phyloP scores from a whole-genome alignment of 2,888 invertebrate species.

The Oxystoma pomonae region DNA sequence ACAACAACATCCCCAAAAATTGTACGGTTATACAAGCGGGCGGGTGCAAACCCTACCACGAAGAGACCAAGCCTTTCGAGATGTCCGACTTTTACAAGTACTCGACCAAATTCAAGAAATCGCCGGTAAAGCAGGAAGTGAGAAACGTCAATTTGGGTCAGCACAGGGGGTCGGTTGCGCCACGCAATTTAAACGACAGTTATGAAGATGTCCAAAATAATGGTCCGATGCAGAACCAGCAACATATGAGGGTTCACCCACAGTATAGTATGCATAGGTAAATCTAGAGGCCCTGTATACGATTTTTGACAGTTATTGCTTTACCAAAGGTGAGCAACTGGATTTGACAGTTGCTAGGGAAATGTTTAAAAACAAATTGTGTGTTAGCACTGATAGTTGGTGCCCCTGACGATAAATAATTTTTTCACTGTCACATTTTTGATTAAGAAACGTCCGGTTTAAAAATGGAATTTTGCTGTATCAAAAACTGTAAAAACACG shows the following conservation, averaged over 20 bases:
- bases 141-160: neutral
- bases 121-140: conserved; percentile 30
- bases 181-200: neutral
- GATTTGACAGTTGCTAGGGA: too few species aligned
- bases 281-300: too few species aligned
- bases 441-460: too few species aligned
- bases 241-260: neutral
- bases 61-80: conserved; percentile 95
- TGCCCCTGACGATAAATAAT: too few species aligned
- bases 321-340: too few species aligned
- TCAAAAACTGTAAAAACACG: too few species aligned
- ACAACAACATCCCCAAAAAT: conserved; percentile 73
- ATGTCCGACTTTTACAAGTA: conserved; percentile 98
- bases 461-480: too few species aligned
- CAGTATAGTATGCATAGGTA: conserved; percentile 1
- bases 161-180: neutral
- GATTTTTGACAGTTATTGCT: too few species aligned
- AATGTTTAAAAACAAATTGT: too few species aligned
- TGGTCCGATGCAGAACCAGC: neutral
- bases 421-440: too few species aligned
- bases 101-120: conserved; percentile 85
- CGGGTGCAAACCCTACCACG: conserved; percentile 86
- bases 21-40: conserved; percentile 84
- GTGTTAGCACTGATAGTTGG: neutral
- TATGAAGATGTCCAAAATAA: neutral